Conservation (phyloP, 1,140 invertebrate species). For the Chlorops oryzae region DNA sequence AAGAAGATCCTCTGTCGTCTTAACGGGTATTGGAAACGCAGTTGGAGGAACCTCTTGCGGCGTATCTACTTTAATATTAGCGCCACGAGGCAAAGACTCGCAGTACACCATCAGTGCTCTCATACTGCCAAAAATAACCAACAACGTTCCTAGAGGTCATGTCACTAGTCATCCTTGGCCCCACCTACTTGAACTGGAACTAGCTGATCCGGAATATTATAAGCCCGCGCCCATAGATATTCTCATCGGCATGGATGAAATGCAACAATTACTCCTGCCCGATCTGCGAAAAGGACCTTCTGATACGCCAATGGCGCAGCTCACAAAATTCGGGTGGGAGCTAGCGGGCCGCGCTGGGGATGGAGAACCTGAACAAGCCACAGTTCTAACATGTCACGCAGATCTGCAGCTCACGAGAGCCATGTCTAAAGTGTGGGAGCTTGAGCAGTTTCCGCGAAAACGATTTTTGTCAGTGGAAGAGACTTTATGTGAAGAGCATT, state of each 20-base stretch:
- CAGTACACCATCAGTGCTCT: constrained; percentile 4
- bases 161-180: background rate
- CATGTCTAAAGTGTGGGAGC: background rate
- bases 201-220: background rate
- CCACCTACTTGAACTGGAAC: background rate
- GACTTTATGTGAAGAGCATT: background rate
- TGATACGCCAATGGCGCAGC: constrained; percentile 2
- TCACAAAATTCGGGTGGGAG: constrained; percentile 1
- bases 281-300: constrained; percentile 1
- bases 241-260: constrained; percentile 6
- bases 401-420: background rate
- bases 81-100: no score
- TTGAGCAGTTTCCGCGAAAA: background rate
- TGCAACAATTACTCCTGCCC: constrained; percentile 1
- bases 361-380: background rate
- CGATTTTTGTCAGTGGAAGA: background rate
- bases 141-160: background rate
- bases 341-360: background rate
- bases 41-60: no score
- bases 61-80: no score
- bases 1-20: no score
- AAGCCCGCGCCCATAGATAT: background rate
- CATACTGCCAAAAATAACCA: constrained; percentile 5
- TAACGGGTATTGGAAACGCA: no score
- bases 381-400: background rate